phyloP scores from a whole-genome alignment of 2,888 invertebrate genomes.

The Ophioninae sp. region DNA sequence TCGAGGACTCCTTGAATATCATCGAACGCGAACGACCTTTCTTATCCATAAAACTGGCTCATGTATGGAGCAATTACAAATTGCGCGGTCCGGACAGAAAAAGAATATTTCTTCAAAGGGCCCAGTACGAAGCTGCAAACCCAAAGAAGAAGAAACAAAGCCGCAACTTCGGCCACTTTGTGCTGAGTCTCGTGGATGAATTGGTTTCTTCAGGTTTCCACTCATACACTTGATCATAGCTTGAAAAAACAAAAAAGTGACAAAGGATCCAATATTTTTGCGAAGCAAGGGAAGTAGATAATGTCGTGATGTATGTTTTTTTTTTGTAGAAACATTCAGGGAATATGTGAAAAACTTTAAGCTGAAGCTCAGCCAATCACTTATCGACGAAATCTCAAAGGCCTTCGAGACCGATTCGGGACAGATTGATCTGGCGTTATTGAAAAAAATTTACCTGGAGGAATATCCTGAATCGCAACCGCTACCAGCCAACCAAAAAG shows the following conservation, averaged over 20 bases:
- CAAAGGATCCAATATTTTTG: not conserved
- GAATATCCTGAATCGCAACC: slow-evolving; percentile 80
- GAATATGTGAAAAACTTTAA: slow-evolving; percentile 77
- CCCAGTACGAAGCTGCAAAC: slow-evolving; percentile 81
- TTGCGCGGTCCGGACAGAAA: slow-evolving; percentile 81
- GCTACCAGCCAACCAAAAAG: slow-evolving; percentile 73
- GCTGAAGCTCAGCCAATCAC: slow-evolving; percentile 75
- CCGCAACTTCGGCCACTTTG: slow-evolving; percentile 81
- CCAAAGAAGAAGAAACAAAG: slow-evolving; percentile 80
- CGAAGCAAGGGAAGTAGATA: not conserved
- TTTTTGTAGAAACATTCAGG: slow-evolving; percentile 75
- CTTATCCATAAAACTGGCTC: slow-evolving; percentile 79
- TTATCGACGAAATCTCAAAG: slow-evolving; percentile 72
- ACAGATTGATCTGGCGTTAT: slow-evolving; percentile 73
- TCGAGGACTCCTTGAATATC: slow-evolving; percentile 73
- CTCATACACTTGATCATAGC: not conserved
- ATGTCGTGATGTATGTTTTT: slow-evolving; percentile 11
- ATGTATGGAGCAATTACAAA: slow-evolving; percentile 81
- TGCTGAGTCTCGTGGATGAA: slow-evolving; percentile 77
- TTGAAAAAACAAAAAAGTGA: not conserved
- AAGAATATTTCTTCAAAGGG: slow-evolving; percentile 81
- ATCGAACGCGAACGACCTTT: slow-evolving; percentile 68
- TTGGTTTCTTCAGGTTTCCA: slow-evolving; percentile 69
- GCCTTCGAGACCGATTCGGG: slow-evolving; percentile 69
- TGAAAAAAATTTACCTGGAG: slow-evolving; percentile 79